Base-by-base conservation (phyloP, 2,888 invertebrate genomes). In the Drosophila flavopinicola region DNA sequence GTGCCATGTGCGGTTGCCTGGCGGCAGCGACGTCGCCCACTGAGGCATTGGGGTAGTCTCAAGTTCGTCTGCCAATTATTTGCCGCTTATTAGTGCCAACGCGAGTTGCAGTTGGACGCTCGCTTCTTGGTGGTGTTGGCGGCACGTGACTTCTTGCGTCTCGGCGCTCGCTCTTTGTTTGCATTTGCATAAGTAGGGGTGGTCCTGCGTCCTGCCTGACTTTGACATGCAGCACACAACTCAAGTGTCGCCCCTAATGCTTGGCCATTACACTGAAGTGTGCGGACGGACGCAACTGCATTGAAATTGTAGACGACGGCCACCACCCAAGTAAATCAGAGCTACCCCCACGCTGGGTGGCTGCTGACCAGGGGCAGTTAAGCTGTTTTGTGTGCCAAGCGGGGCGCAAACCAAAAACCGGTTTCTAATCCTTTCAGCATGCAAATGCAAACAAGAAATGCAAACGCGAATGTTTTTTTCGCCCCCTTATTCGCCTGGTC, bases 41-140 rank as follows among this genome's bases (percentile, higher is more conserved):
- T 56, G 52, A 65, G 59, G 60, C 80, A 67, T 84, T 84, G 84
- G 83, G 84, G 83, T 84, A 84, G 84, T 84, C 84, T 85, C 83
- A 79, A 84, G 85, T 76, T 79, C 72, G 75, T 75, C 75, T 85
- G 83, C 85, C 84, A 85, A 84, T 85, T 84, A 85, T 83, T 83
- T 78, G 85, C 85, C 71, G 80, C 71, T 84, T 84, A 85, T 84
- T 84, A 85, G 79, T 68, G 68, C 51, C 53, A 69, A 44, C 61
- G 64, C 37, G 37, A 49, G 47, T 33, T 72, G 57, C 58, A 44
- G 56, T 54, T 47, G 29, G 56, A 44, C 38, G 32, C 33, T 67
- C 15, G 37, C 41, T 23, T 29, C 33, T 32, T 65, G 54, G 69
- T 65, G 66, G 66, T 76, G 52, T 60, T 67, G 79, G 65, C 70